A percentile compares a stretch with the other conserved stretches of the same genome.
These are phyloP conservation scores for Sicus ferrugineus DNA, from an alignment of 2,888 invertebrate genomes.

Conservation along the genomic window DNA sequence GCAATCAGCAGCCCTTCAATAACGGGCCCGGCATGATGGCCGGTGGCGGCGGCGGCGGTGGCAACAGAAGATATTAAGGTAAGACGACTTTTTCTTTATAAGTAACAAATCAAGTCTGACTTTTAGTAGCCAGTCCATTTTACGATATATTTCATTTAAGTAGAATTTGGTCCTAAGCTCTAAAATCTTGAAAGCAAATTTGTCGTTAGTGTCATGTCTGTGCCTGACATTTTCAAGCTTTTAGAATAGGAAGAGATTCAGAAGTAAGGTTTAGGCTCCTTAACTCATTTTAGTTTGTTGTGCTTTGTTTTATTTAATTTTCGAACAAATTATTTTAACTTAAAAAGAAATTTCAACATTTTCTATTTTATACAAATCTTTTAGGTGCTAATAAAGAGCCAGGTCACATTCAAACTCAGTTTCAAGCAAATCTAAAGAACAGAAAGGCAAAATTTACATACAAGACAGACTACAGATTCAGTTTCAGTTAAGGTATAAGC, in stretches of 20 bases:
- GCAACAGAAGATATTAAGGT: constrained; percentile 65
- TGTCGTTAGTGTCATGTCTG: background rate
- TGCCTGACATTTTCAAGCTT: background rate
- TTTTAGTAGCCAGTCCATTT: background rate
- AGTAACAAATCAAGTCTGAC: background rate
- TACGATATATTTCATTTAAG: background rate
- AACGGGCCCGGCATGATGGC: constrained; percentile 58
- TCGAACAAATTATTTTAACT: constrained; percentile 41
- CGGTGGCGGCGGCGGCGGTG: constrained; percentile 59
- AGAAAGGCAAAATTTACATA: constrained; percentile 44
- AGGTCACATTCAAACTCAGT: constrained; percentile 50
- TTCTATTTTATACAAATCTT: constrained; percentile 60
- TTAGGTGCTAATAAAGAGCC: constrained; percentile 60
- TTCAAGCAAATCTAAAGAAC: constrained; percentile 55
- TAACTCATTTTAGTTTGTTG: constrained; percentile 35
- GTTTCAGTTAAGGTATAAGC: constrained; percentile 22
- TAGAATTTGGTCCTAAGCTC: background rate
- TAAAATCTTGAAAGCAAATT: background rate
- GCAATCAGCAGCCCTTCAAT: constrained; percentile 65
- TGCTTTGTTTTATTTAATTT: constrained; percentile 35
- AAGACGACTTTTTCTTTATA: constrained; percentile 35
- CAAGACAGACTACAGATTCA: constrained; percentile 35
- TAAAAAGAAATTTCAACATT: constrained; percentile 47
- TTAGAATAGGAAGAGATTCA: background rate
- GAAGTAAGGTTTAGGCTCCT: constrained; percentile 26